A percentile compares a stretch with the other conserved stretches of the same genome.
phyloP scores from a whole-genome alignment of 2,113 vertebrate species.

The Melanocharis versteri region DNA sequence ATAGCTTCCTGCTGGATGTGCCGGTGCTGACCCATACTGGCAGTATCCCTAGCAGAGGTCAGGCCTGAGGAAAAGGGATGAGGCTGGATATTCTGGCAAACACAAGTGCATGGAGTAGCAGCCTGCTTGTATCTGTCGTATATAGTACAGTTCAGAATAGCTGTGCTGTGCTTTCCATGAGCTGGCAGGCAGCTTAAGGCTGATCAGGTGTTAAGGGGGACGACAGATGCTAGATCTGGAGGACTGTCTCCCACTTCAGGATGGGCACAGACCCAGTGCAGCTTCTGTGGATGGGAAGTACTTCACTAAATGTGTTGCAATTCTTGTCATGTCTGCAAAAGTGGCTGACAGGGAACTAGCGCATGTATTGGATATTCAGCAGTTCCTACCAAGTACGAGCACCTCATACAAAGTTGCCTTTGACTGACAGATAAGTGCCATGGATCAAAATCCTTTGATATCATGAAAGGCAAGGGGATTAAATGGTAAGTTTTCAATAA shows the following conservation, averaged over 20 bases:
- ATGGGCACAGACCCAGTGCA: not conserved
- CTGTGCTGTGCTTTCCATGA: not conserved
- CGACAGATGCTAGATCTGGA: not conserved
- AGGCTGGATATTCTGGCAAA: not conserved
- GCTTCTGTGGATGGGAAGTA: not conserved
- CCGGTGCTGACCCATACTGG: not conserved
- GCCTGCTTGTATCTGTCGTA: not conserved
- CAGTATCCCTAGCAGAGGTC: not conserved
- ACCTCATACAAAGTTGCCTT: not conserved
- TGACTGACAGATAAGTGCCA: not conserved
- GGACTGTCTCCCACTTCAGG: not conserved
- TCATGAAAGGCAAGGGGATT: not conserved
- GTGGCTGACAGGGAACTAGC: not conserved
- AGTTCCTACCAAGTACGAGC: not conserved
- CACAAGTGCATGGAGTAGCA: not conserved
- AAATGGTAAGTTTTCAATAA: conserved; percentile 6
- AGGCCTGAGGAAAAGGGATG: not conserved
- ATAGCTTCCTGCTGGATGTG: not conserved
- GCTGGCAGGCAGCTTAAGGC: not conserved
- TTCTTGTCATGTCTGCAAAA: not conserved
- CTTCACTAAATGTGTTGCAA: not conserved
- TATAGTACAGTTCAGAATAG: not conserved
- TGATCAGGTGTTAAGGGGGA: not conserved
- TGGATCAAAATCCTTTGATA: conserved; percentile 5
- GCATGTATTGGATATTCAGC: not conserved